These are phyloP conservation scores for Climacteris rufus DNA, from an alignment of 2,113 vertebrate species.

Conservation along the genomic window DNA sequence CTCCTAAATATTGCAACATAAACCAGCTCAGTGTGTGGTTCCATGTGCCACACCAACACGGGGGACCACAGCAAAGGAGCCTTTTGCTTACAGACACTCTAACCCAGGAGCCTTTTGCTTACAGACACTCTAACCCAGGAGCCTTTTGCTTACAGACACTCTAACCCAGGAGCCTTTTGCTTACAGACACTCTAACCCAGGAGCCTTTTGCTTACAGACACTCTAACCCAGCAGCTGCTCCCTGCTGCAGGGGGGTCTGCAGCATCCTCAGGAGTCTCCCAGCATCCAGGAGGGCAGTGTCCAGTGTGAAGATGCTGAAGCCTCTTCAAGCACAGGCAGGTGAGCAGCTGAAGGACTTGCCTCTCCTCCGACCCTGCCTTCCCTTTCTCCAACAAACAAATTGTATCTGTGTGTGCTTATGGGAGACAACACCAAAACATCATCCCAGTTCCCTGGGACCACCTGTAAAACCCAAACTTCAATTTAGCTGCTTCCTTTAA, in stretches of 20 bases:
- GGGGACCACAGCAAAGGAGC: neutral
- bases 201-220: neutral
- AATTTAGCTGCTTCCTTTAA: neutral
- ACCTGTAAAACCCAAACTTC: neutral
- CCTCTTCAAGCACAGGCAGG: neutral
- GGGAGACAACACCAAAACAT: neutral
- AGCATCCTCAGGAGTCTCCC: rapidly evolving
- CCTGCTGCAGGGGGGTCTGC: neutral
- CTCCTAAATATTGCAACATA: neutral
- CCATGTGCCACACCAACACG: neutral
- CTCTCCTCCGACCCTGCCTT: neutral
- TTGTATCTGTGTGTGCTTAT: neutral
- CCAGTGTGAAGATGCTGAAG: neutral
- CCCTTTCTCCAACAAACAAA: neutral
- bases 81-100: rapidly evolving
- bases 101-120: neutral
- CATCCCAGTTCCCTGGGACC: neutral
- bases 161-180: neutral
- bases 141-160: neutral
- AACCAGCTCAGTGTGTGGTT: rapidly evolving
- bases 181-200: no score
- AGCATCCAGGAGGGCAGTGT: neutral
- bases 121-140: rapidly evolving
- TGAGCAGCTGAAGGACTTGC: rapidly evolving
- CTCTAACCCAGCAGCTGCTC: rapidly evolving